Conservation (phyloP, 2,113 vertebrate species). For the Thermophis baileyi region DNA sequence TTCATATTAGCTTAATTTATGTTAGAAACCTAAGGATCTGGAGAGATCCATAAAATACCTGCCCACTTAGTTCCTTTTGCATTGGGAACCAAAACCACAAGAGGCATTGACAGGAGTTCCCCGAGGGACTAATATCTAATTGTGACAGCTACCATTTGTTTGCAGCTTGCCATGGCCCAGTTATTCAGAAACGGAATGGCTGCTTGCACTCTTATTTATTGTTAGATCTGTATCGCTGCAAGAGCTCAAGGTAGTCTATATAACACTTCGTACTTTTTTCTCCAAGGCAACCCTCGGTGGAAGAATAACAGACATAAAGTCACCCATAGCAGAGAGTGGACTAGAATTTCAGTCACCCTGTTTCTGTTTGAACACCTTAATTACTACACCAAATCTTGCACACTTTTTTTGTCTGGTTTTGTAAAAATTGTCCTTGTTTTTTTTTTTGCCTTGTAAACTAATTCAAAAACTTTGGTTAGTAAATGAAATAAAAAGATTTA, state of each 20-base stretch:
- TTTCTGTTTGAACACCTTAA: neutral
- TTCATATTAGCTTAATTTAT: neutral
- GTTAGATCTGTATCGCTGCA: neutral
- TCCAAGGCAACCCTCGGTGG: neutral
- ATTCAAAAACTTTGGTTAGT: neutral
- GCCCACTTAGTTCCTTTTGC: neutral
- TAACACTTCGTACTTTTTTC: neutral
- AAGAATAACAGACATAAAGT: neutral
- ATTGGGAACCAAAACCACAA: neutral
- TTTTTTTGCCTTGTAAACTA: neutral
- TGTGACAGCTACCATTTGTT: neutral
- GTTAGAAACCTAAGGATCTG: neutral
- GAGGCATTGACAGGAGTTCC: neutral
- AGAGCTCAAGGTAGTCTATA: neutral
- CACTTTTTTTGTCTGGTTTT: neutral
- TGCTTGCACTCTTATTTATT: neutral
- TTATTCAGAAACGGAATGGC: neutral
- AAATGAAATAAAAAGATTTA: neutral
- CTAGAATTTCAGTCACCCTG: neutral
- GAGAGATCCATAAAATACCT: neutral
- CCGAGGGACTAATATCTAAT: neutral
- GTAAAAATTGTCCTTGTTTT: neutral
- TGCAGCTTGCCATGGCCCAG: neutral
- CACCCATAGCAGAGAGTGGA: neutral
- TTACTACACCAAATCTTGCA: neutral